phyloP scores from a whole-genome alignment of 2,113 vertebrate genomes.

The Thermophis baileyi region DNA sequence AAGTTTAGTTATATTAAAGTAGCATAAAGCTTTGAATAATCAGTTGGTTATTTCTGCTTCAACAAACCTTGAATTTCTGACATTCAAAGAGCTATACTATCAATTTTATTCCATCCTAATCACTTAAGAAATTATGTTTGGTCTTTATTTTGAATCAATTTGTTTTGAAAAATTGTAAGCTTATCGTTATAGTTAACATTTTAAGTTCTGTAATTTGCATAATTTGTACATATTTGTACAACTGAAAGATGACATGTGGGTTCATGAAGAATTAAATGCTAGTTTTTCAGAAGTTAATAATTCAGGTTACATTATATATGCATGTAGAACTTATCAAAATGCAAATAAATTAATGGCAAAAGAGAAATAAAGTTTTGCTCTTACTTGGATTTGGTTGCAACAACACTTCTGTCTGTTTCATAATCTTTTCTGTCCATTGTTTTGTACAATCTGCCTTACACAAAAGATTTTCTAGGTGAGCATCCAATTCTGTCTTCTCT shows the following conservation, averaged over 20 bases:
- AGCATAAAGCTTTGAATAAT: not conserved
- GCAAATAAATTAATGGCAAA: not conserved
- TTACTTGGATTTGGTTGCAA: conserved; percentile 98
- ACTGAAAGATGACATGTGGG: not conserved
- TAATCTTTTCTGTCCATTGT: conserved; percentile 93
- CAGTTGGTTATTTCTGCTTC: not conserved
- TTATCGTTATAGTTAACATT: not conserved
- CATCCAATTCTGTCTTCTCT: conserved; percentile 97
- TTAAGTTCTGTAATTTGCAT: not conserved
- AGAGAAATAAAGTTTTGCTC: conserved; percentile 38
- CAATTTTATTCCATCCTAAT: not conserved
- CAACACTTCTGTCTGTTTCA: conserved; percentile 96
- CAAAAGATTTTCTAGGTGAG: conserved; percentile 94
- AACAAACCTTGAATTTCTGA: not conserved
- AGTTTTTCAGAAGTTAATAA: not conserved
- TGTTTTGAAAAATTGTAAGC: not conserved
- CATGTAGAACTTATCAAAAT: not conserved
- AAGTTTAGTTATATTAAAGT: not conserved
- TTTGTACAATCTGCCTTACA: conserved; percentile 94
- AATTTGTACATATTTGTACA: not conserved
- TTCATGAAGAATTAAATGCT: not conserved
- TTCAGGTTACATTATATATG: not conserved
- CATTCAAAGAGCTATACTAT: not conserved
- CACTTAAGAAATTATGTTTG: not conserved
- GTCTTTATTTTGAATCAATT: not conserved